phyloP scores from a whole-genome alignment of 2,888 invertebrate species.

The Lasioglossum zephyrum region DNA sequence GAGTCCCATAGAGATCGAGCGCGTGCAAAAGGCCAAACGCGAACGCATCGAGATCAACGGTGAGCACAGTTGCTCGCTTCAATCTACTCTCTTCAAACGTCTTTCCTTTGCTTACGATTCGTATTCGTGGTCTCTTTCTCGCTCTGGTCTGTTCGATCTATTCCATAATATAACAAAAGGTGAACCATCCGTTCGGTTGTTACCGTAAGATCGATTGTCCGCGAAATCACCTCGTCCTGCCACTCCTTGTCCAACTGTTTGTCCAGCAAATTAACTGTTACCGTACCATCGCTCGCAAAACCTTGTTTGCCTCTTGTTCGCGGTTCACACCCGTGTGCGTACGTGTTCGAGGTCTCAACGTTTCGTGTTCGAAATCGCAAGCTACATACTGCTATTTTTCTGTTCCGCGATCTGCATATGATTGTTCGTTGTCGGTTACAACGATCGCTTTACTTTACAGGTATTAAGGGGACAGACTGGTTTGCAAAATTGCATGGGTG shows the following conservation, averaged over 20 bases:
- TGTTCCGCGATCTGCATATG: neutral
- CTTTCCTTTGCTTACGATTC: neutral
- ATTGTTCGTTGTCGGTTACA: neutral
- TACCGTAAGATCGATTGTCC: neutral
- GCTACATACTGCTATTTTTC: neutral
- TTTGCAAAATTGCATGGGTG: no score
- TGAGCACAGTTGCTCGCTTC: constrained; percentile 83
- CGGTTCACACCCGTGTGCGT: neutral
- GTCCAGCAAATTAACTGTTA: constrained; percentile 5
- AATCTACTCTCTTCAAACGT: neutral
- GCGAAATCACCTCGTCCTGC: constrained; percentile 12
- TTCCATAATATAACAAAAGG: neutral
- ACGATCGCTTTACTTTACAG: neutral
- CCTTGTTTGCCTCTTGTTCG: neutral
- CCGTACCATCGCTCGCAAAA: neutral
- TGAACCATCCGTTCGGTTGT: neutral
- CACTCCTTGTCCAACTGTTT: constrained; percentile 38
- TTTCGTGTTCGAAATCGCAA: neutral
- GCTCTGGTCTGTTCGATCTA: neutral
- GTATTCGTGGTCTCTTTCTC: neutral
- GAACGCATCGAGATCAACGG: constrained; percentile 90
- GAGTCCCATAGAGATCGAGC: constrained; percentile 88
- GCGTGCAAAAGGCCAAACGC: constrained; percentile 86
- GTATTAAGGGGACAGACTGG: no score
- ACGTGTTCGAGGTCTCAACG: neutral